Conservation (phyloP, 2,797 vertebrate genomes). For the Psittacula derbiana region DNA sequence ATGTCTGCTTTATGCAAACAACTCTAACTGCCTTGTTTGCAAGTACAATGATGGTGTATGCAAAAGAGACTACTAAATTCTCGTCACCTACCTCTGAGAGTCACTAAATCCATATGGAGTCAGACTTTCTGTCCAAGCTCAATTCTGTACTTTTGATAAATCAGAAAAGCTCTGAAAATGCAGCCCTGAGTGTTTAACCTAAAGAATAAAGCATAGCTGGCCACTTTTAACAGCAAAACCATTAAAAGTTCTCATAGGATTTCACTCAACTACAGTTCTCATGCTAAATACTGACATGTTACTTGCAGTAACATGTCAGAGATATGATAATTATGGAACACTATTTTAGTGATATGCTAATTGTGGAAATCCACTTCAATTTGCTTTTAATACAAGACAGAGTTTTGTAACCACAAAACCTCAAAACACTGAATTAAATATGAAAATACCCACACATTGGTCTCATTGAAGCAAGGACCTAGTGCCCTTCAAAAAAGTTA, state of each 20-base stretch:
- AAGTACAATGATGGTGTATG: neutral
- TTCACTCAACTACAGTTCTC: neutral
- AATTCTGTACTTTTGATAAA: neutral
- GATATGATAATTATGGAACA: neutral
- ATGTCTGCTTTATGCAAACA: neutral
- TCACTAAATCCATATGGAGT: fast-evolving
- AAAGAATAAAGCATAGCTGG: neutral
- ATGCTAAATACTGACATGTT: neutral
- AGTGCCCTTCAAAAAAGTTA: neutral
- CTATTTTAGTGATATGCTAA: neutral
- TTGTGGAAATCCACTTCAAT: neutral
- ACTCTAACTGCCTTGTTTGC: neutral
- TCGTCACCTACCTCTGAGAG: neutral
- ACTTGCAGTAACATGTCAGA: fast-evolving
- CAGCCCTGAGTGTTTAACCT: neutral
- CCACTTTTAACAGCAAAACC: neutral
- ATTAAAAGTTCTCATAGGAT: neutral
- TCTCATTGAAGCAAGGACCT: neutral
- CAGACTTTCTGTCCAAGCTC: neutral
- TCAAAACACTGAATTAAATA: neutral
- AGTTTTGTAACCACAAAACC: neutral
- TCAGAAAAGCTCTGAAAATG: neutral
- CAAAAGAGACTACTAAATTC: neutral
- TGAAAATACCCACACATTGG: fast-evolving
- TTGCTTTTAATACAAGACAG: neutral